Evolutionary conservation across 2,113 vertebrate genomes (phyloP).

Genomic region (Cygnus buccinator): DNA sequence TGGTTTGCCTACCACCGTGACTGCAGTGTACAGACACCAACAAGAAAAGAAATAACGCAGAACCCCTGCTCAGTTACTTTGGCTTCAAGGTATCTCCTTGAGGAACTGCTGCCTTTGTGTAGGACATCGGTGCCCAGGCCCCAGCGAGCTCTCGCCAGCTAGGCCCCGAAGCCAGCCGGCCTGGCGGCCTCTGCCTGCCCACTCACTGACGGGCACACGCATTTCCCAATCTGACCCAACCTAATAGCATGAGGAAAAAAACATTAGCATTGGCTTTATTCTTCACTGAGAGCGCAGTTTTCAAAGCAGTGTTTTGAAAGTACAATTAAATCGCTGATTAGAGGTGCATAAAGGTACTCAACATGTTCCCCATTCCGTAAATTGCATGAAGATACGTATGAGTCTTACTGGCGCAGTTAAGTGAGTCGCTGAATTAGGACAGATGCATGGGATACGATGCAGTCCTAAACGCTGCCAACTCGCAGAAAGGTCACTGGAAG

Average conservation of each 20-base stretch:
- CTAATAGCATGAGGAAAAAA: not conserved
- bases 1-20: not conserved
- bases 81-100: not conserved
- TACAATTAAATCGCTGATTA: not conserved
- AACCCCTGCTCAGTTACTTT: not conserved
- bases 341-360: not conserved
- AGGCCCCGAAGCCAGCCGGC: not conserved
- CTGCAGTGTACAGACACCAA: not conserved
- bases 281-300: not conserved
- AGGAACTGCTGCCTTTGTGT: not conserved
- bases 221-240: not conserved
- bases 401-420: not conserved
- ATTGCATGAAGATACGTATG: not conserved
- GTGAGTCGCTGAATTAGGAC: not conserved
- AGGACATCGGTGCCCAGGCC: not conserved
- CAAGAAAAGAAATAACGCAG: not conserved
- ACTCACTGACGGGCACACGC: not conserved
- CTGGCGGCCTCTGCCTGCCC: not conserved
- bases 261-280: not conserved
- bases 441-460: rapidly evolving
- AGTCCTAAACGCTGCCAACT: not conserved
- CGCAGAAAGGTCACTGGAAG: not conserved
- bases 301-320: not conserved
- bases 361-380: not conserved
- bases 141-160: not conserved